phyloP scores from a whole-genome alignment of 2,113 vertebrate species.

The Circaetus cinerascens region DNA sequence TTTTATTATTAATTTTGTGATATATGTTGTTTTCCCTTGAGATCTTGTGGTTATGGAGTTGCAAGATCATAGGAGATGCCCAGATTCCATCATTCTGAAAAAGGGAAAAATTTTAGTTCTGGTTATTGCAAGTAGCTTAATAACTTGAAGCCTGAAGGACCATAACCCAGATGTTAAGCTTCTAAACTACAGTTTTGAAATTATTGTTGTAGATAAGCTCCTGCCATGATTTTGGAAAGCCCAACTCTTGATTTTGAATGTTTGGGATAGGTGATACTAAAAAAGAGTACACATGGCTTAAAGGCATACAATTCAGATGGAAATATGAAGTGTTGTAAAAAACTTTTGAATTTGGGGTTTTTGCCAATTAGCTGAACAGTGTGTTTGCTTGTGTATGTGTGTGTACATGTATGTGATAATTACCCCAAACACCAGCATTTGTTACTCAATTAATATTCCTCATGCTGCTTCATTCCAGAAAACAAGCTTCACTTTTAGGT shows the following conservation, averaged over 20 bases:
- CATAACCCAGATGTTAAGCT: background rate
- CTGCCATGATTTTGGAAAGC: background rate
- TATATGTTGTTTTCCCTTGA: background rate
- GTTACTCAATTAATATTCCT: background rate
- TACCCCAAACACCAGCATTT: background rate
- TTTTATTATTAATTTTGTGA: background rate
- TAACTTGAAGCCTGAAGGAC: background rate
- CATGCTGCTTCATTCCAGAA: background rate
- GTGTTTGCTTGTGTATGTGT: background rate
- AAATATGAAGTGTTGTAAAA: background rate
- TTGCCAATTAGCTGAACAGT: background rate
- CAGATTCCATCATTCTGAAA: background rate
- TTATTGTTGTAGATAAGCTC: background rate
- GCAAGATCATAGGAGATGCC: background rate
- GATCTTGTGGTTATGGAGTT: background rate
- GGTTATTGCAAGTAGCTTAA: background rate
- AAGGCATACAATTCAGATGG: background rate
- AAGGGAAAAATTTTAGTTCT: background rate
- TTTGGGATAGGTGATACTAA: background rate
- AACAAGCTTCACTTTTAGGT: background rate
- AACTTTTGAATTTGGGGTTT: background rate
- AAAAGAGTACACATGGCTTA: background rate
- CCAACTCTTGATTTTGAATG: background rate
- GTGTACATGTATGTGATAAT: background rate
- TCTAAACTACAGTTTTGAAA: background rate